Conservation (phyloP, 2,888 invertebrate genomes). For the Sacculina carcini region DNA sequence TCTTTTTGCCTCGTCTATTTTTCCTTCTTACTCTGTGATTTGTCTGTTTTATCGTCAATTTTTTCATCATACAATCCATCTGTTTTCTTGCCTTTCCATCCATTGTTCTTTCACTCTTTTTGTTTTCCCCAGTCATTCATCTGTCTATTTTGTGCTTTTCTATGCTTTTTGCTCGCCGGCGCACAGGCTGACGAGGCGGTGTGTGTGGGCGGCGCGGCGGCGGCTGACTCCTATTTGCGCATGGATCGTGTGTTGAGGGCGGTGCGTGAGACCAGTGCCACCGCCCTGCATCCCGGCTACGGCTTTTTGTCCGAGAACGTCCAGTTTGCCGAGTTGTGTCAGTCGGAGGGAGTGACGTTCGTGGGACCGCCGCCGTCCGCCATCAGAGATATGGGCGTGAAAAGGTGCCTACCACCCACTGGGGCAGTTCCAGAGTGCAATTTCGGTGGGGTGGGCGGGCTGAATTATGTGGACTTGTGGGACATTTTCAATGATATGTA, state of each 20-base stretch:
- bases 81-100: slow-evolving; percentile 9
- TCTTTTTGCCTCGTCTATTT: too few relatives aligned
- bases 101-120: slow-evolving; percentile 7
- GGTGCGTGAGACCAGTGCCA: slow-evolving; percentile 46
- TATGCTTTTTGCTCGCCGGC: neutral
- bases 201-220: slow-evolving; percentile 38
- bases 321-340: slow-evolving; percentile 45
- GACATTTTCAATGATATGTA: neutral
- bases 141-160: neutral
- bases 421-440: slow-evolving; percentile 6
- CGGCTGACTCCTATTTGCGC: slow-evolving; percentile 24
- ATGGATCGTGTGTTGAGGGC: slow-evolving; percentile 32
- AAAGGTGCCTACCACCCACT: slow-evolving; percentile 34
- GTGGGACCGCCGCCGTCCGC: slow-evolving; percentile 68
- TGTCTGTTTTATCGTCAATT: too few relatives aligned
- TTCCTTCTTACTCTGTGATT: too few relatives aligned
- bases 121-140: neutral
- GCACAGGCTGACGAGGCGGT: slow-evolving; percentile 82
- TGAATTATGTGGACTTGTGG: neutral
- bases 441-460: neutral
- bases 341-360: slow-evolving; percentile 41
- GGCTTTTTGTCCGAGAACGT: slow-evolving; percentile 96
- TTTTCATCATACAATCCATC: slow-evolving; percentile 8
- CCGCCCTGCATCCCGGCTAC: slow-evolving; percentile 96
- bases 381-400: slow-evolving; percentile 91